Conservation (phyloP, 2,797 vertebrate genomes). For the Onychomys leucogaster region DNA sequence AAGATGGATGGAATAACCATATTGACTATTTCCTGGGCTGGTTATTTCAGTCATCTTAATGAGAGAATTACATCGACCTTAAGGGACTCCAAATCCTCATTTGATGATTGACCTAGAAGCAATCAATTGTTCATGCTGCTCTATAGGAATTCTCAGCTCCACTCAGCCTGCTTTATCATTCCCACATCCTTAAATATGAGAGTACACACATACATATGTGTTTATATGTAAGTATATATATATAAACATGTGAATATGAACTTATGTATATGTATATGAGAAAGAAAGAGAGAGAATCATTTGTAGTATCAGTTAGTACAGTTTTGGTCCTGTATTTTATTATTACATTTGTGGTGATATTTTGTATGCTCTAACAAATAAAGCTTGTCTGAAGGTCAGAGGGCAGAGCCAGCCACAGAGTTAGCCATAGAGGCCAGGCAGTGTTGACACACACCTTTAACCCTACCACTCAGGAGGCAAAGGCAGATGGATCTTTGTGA, state of each 20-base stretch:
- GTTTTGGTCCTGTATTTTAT: neutral
- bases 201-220: neutral
- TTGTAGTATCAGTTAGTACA: neutral
- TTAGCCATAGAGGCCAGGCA: too few relatives aligned
- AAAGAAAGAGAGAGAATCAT: neutral
- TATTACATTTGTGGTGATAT: neutral
- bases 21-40: slow-evolving; percentile 75
- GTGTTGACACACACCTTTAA: too few relatives aligned
- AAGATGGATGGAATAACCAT: slow-evolving; percentile 78
- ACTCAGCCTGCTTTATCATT: neutral
- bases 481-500: too few relatives aligned
- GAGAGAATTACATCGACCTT: slow-evolving; percentile 81
- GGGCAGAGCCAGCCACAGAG: too few relatives aligned
- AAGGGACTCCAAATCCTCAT: slow-evolving; percentile 75
- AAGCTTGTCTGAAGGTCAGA: too few relatives aligned
- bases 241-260: neutral
- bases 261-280: neutral
- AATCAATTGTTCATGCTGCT: slow-evolving; percentile 71
- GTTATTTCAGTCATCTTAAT: slow-evolving; percentile 81
- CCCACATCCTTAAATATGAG: neutral
- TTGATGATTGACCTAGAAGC: slow-evolving; percentile 77
- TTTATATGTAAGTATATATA: neutral
- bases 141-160: slow-evolving; percentile 47
- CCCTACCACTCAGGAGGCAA: too few relatives aligned
- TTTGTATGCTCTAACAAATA: too few relatives aligned